Conservation (phyloP, 2,888 invertebrate genomes). For the Labia minor region DNA sequence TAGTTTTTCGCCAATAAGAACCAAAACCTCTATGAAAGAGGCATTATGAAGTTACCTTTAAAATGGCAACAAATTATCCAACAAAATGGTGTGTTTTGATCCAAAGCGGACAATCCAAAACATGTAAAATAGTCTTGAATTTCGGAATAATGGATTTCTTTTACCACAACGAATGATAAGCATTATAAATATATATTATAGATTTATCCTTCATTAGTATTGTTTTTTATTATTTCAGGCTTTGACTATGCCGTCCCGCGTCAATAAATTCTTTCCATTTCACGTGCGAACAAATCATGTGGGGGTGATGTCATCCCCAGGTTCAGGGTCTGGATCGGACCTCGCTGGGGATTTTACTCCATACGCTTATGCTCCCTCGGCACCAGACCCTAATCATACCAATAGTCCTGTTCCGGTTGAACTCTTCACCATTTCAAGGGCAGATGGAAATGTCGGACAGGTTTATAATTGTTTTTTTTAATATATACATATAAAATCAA, state of each 20-base stretch:
- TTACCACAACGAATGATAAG: no score
- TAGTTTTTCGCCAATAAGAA: no score
- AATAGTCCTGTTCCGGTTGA: conserved; percentile 25
- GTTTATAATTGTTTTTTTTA: no score
- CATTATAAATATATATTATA: no score
- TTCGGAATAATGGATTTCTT: no score
- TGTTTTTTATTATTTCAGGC: conserved; percentile 43
- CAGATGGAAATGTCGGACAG: conserved; percentile 21
- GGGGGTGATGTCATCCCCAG: conserved; percentile 44
- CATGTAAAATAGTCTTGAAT: no score
- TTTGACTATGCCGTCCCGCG: conserved; percentile 70
- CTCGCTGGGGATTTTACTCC: conserved; percentile 43
- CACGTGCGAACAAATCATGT: conserved; percentile 80
- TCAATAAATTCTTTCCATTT: conserved; percentile 82
- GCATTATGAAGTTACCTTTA: no score
- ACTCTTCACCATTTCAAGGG: conserved; percentile 30
- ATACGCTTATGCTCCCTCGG: conserved; percentile 49
- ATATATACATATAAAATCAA: no score
- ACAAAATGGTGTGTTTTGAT: no score
- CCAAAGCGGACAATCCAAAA: no score
- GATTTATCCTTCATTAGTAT: background rate
- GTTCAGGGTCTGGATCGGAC: conserved; percentile 30
- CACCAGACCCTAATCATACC: conserved; percentile 23
- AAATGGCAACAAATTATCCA: no score
- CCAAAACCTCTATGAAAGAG: no score